Conservation (phyloP, 1,140 invertebrate genomes). For the Eupeodes corollae region DNA sequence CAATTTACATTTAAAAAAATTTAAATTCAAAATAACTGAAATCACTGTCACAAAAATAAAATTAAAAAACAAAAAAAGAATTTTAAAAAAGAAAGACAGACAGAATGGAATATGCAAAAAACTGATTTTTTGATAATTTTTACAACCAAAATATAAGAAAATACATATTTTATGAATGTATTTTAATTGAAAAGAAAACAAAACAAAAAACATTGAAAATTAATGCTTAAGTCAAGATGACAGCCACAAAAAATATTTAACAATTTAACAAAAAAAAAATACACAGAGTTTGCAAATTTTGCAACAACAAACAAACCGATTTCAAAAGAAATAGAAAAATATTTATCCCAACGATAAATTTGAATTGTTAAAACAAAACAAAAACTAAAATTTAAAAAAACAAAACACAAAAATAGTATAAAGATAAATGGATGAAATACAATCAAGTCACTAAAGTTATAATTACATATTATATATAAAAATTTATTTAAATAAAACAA, state of each 20-base stretch:
- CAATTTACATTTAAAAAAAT: neutral
- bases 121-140: no score
- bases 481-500: conserved; percentile 1
- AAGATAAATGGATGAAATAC: neutral
- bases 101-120: no score
- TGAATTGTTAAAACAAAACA: neutral
- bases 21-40: no score
- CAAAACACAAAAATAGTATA: neutral
- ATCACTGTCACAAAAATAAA: no score
- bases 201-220: neutral
- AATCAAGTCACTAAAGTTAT: neutral
- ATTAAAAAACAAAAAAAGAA: no score
- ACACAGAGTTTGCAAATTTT: neutral
- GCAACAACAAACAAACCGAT: neutral
- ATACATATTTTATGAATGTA: neutral
- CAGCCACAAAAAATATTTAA: neutral
- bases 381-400: neutral
- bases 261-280: neutral
- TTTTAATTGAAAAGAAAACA: neutral
- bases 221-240: neutral
- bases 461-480: neutral
- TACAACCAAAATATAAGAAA: no score
- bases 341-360: no score
- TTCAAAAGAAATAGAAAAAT: neutral
- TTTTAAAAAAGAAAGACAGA: no score